These are phyloP conservation scores for Propithecus deckenii DNA, from an alignment of 2,797 vertebrate species.

Conservation along the genomic window DNA sequence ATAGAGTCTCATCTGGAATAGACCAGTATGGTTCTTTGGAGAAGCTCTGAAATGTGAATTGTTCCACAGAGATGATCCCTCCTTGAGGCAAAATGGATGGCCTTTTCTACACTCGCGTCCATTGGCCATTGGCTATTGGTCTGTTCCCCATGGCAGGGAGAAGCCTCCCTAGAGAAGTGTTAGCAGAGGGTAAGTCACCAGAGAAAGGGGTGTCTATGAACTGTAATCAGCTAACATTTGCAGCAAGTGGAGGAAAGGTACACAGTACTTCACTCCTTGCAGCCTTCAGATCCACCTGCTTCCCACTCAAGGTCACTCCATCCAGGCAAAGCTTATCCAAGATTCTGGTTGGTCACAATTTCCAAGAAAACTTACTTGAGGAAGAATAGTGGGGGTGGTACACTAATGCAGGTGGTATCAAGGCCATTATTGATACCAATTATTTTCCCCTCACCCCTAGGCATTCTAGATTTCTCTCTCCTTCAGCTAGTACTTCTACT, in stretches of 20 bases:
- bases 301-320: neutral
- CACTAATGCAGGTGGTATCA: neutral
- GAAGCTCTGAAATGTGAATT: neutral
- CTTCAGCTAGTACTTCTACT: neutral
- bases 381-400: neutral
- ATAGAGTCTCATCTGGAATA: neutral
- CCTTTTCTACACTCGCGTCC: neutral
- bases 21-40: neutral
- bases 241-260: neutral
- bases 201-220: neutral
- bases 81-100: neutral
- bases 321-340: neutral
- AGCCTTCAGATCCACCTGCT: neutral
- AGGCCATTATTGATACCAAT: neutral
- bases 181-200: neutral
- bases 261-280: neutral
- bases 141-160: neutral
- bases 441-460: rapidly evolving
- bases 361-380: neutral
- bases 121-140: neutral
- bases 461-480: neutral
- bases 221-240: neutral
- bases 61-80: neutral
- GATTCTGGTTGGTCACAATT: neutral
- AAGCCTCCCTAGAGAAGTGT: neutral